Evolutionary conservation across 2,888 invertebrate species (phyloP), one percentile per base, ranked within the genome.

Genomic region (Vanessa cardui): DNA sequence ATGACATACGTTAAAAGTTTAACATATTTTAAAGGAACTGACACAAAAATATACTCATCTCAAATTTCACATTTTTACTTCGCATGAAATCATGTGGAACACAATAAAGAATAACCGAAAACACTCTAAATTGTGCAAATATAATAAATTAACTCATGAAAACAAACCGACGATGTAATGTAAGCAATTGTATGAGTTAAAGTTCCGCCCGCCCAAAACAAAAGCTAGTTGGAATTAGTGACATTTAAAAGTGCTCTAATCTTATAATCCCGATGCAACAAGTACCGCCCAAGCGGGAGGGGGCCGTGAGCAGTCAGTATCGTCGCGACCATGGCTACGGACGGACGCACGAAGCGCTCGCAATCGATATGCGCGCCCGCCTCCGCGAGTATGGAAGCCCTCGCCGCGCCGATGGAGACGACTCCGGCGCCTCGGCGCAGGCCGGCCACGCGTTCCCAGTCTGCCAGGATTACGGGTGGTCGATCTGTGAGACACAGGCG

Each of bases 371-470:
- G 96, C 88, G 94, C 95, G 80, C 95, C 94, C 76, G 94, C 95
- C 78, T 94, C 95, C 80, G 91, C 92, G 83, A 95, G 95, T 83
- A 95, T 96, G 95, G 96, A 96, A 82, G 93, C 94, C 52, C 87
- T 94, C 64, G 93, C 93, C 68, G 89, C 92, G 54, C 92, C 93
- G 54, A 90, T 91, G 75, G 94, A 94, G 76, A 92, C 90, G 62
- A 93, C 94, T 69, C 93, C 94, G 66, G 94, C 94, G 12, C 94
- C 94, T 58, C 90, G 95, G 54, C 92, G 96, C 16, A 89, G 95
- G 65, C 96, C 96, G 1, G 96, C 96, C 20, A 93, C 96, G n/a
- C 93, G 96, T 61, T 96, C 96, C 6, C 96, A 96, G 84, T 96
- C 96, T 76, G 96, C 96, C 16, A 88, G 96, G 66, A 94, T 96